Evolutionary conservation across 2,797 vertebrate genomes (phyloP).

Genomic region (Psittacula derbiana): DNA sequence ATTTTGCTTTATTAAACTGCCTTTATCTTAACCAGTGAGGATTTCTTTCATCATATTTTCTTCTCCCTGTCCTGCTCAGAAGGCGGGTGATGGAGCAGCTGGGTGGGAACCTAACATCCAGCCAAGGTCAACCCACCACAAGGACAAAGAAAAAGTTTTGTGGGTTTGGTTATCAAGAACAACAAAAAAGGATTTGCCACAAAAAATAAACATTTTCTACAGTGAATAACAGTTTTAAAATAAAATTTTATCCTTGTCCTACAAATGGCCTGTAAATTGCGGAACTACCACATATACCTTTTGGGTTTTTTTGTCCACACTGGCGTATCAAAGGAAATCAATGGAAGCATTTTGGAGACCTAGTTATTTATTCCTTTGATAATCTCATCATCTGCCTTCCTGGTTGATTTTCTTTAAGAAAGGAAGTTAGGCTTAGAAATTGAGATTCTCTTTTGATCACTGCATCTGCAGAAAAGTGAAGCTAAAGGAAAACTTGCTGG

Average conservation of each 20-base stretch:
- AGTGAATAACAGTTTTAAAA: not conserved
- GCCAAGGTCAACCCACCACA: not conserved
- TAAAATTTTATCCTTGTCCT: not conserved
- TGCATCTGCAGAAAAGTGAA: not conserved
- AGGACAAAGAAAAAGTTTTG: not conserved
- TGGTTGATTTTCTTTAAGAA: not conserved
- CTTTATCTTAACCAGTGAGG: rapidly evolving
- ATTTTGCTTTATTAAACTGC: not conserved
- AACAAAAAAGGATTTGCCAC: not conserved
- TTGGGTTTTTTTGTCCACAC: not conserved
- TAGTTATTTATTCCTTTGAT: conserved; percentile 18
- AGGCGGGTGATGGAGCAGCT: not conserved
- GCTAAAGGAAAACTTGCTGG: not conserved
- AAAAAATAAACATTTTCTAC: not conserved
- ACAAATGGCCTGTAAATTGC: not conserved
- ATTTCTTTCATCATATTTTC: not conserved
- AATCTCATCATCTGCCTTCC: not conserved
- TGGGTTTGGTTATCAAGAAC: not conserved
- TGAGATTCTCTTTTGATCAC: conserved; percentile 36
- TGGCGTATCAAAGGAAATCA: not conserved
- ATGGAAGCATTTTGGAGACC: not conserved
- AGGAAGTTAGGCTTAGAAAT: not conserved
- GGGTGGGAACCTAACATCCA: not conserved
- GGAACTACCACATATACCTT: not conserved
- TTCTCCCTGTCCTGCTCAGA: not conserved